phyloP scores from a whole-genome alignment of 2,888 invertebrate species.

The Caradrina clavipalpis region DNA sequence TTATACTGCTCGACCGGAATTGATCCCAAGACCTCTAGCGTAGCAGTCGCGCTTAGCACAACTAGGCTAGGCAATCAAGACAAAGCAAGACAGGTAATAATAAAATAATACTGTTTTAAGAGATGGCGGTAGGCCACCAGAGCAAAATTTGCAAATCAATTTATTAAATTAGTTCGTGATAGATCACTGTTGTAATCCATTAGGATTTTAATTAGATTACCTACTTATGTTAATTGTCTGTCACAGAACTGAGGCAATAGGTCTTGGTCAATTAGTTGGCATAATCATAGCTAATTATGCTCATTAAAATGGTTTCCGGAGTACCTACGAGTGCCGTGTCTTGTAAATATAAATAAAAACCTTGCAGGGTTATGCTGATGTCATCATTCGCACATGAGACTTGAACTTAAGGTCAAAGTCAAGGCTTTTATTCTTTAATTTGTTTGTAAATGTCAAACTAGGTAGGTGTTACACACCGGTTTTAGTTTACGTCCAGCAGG shows the following conservation, averaged over 20 bases:
- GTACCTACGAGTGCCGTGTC: not conserved
- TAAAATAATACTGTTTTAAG: too few species aligned
- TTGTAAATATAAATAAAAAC: constrained; percentile 14
- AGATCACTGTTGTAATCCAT: constrained; percentile 9
- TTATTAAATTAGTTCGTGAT: not conserved
- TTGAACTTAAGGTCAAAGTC: constrained; percentile 35
- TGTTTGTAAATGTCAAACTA: constrained; percentile 7
- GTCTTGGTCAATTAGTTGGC: constrained; percentile 34
- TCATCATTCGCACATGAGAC: constrained; percentile 16
- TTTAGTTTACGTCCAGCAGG: not conserved
- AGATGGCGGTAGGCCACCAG: too few species aligned
- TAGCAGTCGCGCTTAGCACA: too few species aligned
- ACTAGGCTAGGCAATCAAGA: too few species aligned
- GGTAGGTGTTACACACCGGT: not conserved
- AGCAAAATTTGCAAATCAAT: constrained; percentile 10
- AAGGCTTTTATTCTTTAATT: not conserved
- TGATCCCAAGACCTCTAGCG: too few species aligned
- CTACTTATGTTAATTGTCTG: constrained; percentile 20
- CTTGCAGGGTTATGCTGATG: constrained; percentile 2
- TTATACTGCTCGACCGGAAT: too few species aligned
- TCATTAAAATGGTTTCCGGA: constrained; percentile 30
- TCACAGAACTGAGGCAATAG: constrained; percentile 22
- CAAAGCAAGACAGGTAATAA: too few species aligned
- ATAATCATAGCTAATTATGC: constrained; percentile 38
- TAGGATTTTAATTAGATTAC: constrained; percentile 24